Base-by-base conservation (phyloP, 2,113 vertebrate species). In the Cyphomyrus plagiostoma region DNA sequence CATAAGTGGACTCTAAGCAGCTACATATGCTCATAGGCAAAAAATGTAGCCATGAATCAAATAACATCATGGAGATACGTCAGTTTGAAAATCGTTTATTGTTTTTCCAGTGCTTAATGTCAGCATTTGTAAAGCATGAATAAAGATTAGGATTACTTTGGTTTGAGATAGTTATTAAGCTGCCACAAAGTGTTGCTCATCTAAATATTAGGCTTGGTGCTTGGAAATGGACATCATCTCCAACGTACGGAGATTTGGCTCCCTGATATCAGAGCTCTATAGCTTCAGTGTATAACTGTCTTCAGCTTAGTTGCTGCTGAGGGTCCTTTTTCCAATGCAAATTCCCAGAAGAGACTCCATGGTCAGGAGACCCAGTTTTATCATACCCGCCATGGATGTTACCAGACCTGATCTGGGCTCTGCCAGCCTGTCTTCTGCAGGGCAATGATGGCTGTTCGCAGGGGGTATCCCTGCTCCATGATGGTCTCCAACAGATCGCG, bases 341-440 rank as follows among this genome's bases (percentile, higher is more conserved):
- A 35, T 23, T 77, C 26, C 30, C 30, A 39, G 30, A 4, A 5
- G 13, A 66, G n/a, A 26, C n/a, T 10, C 23, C n/a, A 26, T 11
- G n/a, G n/a, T 83, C 7, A 46, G 80, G 82, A 21, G 7, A 82
- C 30, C 77, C 35, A 30, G 4, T 5, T 80, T 42, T 9, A 45
- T 11, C 62, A 1, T 26, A 30, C n/a, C 10, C 62, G 0, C 50
- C 77, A 45, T 45, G 15, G 35, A 84, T 7, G 10, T 48, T 26
- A 17, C 93, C 96, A 90, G 87, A 98, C 98, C 97, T 99, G 97
- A 87, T 95, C 96, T 26, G 97, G 94, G 86, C 95, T 97, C 91
- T 97, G 96, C 77, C 90, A 94, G 23, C 98, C 97, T 0, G 95
- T 97, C 94, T 97, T 98, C 96, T 99, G 98, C 86, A 99, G 95